These are phyloP conservation scores for Hymenochirus boettgeri DNA, from an alignment of 2,113 vertebrate species.

Conservation along the genomic window DNA sequence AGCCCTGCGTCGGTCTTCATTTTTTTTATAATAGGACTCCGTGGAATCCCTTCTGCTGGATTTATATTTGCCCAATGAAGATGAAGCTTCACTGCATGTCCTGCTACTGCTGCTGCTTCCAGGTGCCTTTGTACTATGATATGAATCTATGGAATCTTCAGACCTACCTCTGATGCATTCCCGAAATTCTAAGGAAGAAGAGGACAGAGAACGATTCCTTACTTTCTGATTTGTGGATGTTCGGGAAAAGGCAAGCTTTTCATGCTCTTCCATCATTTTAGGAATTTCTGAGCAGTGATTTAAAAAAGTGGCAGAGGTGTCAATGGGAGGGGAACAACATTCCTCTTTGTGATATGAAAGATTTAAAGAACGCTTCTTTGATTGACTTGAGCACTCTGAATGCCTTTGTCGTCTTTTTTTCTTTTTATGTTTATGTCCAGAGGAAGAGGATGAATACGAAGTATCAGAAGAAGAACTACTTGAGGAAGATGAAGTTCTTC, in stretches of 20 bases:
- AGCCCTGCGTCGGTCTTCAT: slow-evolving; percentile 55
- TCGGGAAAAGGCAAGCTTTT: slow-evolving; percentile 54
- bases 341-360: slow-evolving; percentile 66
- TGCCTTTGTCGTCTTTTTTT: slow-evolving; percentile 64
- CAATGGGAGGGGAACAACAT: slow-evolving; percentile 74
- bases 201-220: slow-evolving; percentile 62
- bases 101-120: slow-evolving; percentile 57
- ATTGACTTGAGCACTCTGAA: slow-evolving; percentile 65
- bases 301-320: slow-evolving; percentile 89
- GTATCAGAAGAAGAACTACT: slow-evolving; percentile 66
- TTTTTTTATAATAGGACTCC: slow-evolving; percentile 53
- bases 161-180: slow-evolving; percentile 79
- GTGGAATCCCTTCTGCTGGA: slow-evolving; percentile 52
- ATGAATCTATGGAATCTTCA: slow-evolving; percentile 71
- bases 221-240: slow-evolving; percentile 59
- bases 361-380: slow-evolving; percentile 70
- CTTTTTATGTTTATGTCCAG: slow-evolving; percentile 76
- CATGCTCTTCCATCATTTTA: slow-evolving; percentile 65
- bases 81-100: slow-evolving; percentile 54
- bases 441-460: slow-evolving; percentile 67
- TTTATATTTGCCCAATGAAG: slow-evolving; percentile 59
- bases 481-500: slow-evolving; percentile 61
- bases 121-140: slow-evolving; percentile 57
- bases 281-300: slow-evolving; percentile 74
- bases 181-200: slow-evolving; percentile 63